Base-by-base conservation (phyloP, 2,797 vertebrate genomes). In the Neosilurus mollespiculum region DNA sequence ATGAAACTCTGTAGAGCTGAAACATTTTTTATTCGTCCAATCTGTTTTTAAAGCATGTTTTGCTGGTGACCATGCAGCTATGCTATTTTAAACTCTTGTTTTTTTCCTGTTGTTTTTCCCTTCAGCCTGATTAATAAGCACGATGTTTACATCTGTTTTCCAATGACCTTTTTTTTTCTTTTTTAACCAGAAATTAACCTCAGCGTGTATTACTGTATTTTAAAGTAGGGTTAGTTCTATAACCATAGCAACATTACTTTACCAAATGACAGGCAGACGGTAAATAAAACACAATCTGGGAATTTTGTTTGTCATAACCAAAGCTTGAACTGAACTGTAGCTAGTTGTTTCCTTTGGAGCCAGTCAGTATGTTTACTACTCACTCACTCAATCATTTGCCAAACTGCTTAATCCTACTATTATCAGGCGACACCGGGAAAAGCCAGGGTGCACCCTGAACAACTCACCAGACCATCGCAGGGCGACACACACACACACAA, bases 41-140 rank as follows among this genome's bases (percentile, higher is more conserved):
- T 64, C 15, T 78, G 58, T 49, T 62, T 78, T 49, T 78, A 51
- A 78, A 64, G 37, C 4, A 64, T 78, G 76, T 78, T 62, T 62
- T 49, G 76, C 37, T 26, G 43, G 37, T 12, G 3, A 65, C 26
- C 9, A n/a, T 11, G 15, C 4, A 51, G 15, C 24, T 51, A 24
- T 78, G 61, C 22, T 51, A 64, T 65, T 78, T 78, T 64, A 16
- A 43, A 20, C 34, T 43, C 43, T 43, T 37, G 15, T 30, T 76
- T 26, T 56, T 56, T 73, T 18, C 53, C 24, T 12, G 9, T 56
- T 56, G 24, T 70, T 49, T 71, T 26, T 49, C 9, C 22, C 16
- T 18, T 59, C 18, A 12, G 30, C 18, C 14, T 54, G 73, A 37
- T 14, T 59, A 20, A 24, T 30, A 56, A 73, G 15, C 71, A 30